Evolutionary conservation across 2,113 vertebrate species (phyloP).

Genomic region (Callaeas wilsoni): DNA sequence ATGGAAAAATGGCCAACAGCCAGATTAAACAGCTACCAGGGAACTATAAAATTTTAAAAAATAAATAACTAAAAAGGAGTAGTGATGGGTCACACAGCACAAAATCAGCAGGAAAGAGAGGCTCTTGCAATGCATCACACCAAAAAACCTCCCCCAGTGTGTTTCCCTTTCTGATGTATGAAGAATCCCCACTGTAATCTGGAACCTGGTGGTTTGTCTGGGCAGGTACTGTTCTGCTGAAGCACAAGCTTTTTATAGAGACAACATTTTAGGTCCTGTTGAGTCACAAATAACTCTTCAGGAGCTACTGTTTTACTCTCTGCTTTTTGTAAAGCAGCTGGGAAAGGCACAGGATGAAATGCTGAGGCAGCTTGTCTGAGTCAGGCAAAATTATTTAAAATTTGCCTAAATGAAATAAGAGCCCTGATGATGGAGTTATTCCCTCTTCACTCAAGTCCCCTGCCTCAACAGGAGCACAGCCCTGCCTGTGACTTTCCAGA

Average conservation of each 20-base stretch:
- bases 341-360: not conserved
- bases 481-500: not conserved
- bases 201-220: not conserved
- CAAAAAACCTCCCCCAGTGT: not conserved
- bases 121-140: not conserved
- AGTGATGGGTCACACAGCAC: not conserved
- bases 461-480: not conserved
- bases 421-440: not conserved
- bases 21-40: not conserved
- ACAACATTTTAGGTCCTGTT: not conserved
- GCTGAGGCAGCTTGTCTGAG: not conserved
- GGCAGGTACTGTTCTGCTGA: not conserved
- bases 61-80: rapidly evolving
- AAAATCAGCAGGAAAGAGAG: not conserved
- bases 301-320: not conserved
- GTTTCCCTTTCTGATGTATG: not conserved
- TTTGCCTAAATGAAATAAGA: not conserved
- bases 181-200: not conserved
- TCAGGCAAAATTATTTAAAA: not conserved
- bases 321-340: not conserved
- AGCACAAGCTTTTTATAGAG: not conserved
- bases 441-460: not conserved
- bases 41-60: not conserved
- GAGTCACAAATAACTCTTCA: not conserved
- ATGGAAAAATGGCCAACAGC: not conserved